Conservation (phyloP, 2,797 vertebrate species). For the Ficedula albicollis region DNA sequence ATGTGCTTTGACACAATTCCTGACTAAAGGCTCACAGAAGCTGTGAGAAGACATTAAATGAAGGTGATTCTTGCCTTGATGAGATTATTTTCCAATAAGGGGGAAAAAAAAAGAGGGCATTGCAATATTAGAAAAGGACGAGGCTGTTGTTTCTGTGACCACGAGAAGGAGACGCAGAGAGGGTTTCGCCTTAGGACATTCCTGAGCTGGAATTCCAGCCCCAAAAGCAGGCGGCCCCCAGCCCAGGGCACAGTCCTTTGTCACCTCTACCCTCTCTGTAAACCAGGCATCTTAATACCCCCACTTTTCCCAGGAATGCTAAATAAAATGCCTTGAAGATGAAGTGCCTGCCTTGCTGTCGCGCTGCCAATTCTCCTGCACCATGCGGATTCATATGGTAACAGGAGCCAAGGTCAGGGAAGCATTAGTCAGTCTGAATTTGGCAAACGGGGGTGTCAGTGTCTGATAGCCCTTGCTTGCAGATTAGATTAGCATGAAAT, state of each 20-base stretch:
- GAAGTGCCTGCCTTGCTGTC: constrained; percentile 46
- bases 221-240: not conserved
- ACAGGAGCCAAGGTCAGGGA: constrained; percentile 55
- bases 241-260: constrained; percentile 2
- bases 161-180: not conserved
- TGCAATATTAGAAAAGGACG: not conserved
- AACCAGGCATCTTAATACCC: constrained; percentile 3
- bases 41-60: constrained; percentile 15
- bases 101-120: not conserved
- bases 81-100: constrained; percentile 11
- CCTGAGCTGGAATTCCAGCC: constrained; percentile 49
- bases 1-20: not conserved
- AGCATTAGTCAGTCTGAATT: constrained; percentile 46
- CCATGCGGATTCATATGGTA: not conserved
- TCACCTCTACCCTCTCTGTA: constrained; percentile 29
- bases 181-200: not conserved
- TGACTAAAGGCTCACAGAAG: not conserved
- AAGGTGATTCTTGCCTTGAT: constrained; percentile 11
- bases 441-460: not conserved
- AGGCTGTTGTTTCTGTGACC: not conserved
- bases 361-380: constrained; percentile 1
- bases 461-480: not conserved
- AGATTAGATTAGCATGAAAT: constrained; percentile 45
- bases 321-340: constrained; percentile 52
- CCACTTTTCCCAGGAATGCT: constrained; percentile 36